Evolutionary conservation across 2,113 vertebrate genomes (phyloP), one percentile per base, ranked within the genome.

Genomic region (Pandion haliaetus): DNA sequence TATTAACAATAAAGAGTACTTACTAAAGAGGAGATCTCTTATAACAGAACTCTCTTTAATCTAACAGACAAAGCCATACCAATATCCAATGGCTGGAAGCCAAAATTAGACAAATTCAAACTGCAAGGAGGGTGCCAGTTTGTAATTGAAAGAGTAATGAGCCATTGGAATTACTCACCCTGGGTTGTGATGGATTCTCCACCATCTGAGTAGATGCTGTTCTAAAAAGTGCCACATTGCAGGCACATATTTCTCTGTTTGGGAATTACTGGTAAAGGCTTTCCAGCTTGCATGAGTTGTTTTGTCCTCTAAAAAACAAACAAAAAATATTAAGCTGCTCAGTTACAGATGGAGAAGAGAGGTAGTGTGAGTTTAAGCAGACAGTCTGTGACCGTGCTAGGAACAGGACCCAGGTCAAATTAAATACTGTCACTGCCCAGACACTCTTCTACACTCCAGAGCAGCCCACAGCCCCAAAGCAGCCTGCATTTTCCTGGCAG

Each of bases 71-170:
- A 95, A 95, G 55, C 70, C 32, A 11, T 65, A 85, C 54, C 93
- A 91, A 82, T 86, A 89, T 69, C 88, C 83, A 95, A 5, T 63
- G 91, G 77, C 91, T 87, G 73, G 57, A 82, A 97, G 91, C 94
- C 93, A 95, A 89, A 93, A 92, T 79, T 61, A 97, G 83, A 95
- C 88, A 91, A 89, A 95, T 95, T 89, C 81, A 76, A 92, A 76
- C 81, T 80, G 77, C 81, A 89, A 79, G 57, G 73, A 95, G 74
- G 80, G 66, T 87, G 88, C 91, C 95, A 94, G 77, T 94, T 88
- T 96, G 91, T 91, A 94, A 97, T 79, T 90, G 95, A 87, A 96
- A 95, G 95, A 95, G 83, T 91, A 97, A 97, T 95, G 94, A 97
- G 81, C 92, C 95, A 76, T 82, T 94, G 86, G 96, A 97, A 95